Evolutionary conservation across 2,797 vertebrate genomes (phyloP).

Genomic region (Carduelis carduelis): DNA sequence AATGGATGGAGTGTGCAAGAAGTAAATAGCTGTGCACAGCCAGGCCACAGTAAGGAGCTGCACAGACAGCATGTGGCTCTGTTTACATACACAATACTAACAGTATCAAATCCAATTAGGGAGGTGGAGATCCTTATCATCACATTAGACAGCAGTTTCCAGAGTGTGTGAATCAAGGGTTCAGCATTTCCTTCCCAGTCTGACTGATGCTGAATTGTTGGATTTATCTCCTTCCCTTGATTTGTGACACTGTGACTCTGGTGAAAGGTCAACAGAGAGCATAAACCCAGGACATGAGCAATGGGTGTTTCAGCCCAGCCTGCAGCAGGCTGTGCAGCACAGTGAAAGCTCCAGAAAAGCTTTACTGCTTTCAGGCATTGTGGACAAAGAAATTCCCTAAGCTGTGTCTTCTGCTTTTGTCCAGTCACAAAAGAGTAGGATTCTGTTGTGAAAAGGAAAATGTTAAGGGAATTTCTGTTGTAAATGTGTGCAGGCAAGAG

Average conservation of each 20-base stretch:
- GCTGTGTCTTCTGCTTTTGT: neutral
- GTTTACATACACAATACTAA: slow-evolving; percentile 33
- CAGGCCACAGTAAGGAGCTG: neutral
- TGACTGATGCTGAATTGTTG: neutral
- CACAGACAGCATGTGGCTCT: neutral
- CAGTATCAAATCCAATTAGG: slow-evolving; percentile 37
- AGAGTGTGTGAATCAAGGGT: neutral
- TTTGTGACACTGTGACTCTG: neutral
- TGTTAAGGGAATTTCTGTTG: neutral
- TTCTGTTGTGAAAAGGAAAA: neutral
- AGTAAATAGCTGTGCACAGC: neutral
- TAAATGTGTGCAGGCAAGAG: neutral
- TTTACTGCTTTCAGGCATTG: neutral
- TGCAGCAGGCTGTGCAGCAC: neutral
- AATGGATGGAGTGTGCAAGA: neutral
- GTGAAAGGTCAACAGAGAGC: neutral
- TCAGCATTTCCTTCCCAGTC: neutral
- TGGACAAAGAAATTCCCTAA: neutral
- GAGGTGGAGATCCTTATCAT: neutral
- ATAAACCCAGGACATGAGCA: rapidly evolving
- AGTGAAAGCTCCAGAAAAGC: neutral
- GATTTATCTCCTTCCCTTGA: neutral
- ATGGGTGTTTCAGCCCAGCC: neutral
- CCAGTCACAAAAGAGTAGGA: neutral
- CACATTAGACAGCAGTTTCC: slow-evolving; percentile 2